Evolutionary conservation across 2,888 invertebrate species (phyloP).

Genomic region (Zhuqinia jingwanae): DNA sequence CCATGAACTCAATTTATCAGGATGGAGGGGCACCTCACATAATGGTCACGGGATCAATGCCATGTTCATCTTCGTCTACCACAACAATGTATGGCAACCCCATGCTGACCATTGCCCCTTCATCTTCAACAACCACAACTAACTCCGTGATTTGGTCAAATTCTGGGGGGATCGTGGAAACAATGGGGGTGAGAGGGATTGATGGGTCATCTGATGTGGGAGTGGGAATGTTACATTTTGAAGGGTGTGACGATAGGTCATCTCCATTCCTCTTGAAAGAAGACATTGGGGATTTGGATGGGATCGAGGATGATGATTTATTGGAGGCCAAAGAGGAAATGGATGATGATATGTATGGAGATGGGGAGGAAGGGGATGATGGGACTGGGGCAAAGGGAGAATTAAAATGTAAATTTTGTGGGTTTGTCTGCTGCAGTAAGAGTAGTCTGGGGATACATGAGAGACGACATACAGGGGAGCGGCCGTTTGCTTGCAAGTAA

Average conservation of each 20-base stretch:
- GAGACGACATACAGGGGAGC: conserved; percentile 74
- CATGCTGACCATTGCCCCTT: conserved; percentile 25
- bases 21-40: conserved; percentile 23
- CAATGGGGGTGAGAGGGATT: background rate
- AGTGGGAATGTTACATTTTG: conserved; percentile 16
- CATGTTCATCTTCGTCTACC: background rate
- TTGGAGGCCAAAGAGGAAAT: conserved; percentile 66
- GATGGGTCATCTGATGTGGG: background rate
- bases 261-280: conserved; percentile 46
- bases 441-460: conserved; percentile 74
- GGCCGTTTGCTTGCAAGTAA: conserved; percentile 76
- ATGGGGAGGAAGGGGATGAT: conserved; percentile 52
- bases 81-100: background rate
- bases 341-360: conserved; percentile 54
- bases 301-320: conserved; percentile 65
- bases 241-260: background rate
- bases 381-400: conserved; percentile 68
- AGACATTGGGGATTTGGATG: conserved; percentile 62
- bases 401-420: conserved; percentile 75
- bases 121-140: conserved; percentile 12
- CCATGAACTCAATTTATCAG: conserved; percentile 53
- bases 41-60: background rate
- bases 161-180: conserved; percentile 25
- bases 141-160: conserved; percentile 49
- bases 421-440: conserved; percentile 75